Evolutionary conservation across 2,888 invertebrate species (phyloP), one percentile per base, ranked within the genome.

Genomic region (Chorisops tibialis): DNA sequence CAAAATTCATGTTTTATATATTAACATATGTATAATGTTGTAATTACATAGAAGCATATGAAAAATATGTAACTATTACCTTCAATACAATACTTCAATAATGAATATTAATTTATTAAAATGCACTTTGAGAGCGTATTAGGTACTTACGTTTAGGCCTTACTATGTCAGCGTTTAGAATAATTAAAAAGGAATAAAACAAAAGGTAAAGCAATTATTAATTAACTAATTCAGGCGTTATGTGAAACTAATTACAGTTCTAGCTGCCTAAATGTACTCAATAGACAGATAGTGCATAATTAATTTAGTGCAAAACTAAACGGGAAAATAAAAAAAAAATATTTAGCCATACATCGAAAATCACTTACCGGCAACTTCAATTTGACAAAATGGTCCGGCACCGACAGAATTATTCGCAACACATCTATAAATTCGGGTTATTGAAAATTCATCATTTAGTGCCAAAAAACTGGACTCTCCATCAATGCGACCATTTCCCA

Each of bases 401-500:
- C 93, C 94, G 12, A 93, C 89, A 4, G 87, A 82, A 79, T 95
- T 95, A 76, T 89, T 92, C 21, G 91, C 93, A 69, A 85, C 83
- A 76, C 95, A 95, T 61, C 88, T 82, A 77, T 94, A 95, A 4
- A 90, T 93, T 63, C 93, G 83, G 71, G 82, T 81, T 12, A 83
- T 83, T 64, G 72, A 73, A 69, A 76, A 76, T 69, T 84, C 84
- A 70, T 85, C 85, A 69, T 86, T 85, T 65, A 88, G 79, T 30
- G 82, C 79, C 65, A 93, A 82, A 75, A 82, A 81, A 70, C 82
- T 82, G 66, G 69, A 72, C 66, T 75, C 71, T 66, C 66, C 69
- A 62, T 65, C 69, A 51, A 69, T 65, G 63, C 69, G 68, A 64
- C 74, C 71, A 63, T 69, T 69, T 64, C 74, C 70, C 68, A 81